Conservation (phyloP, 2,113 vertebrate species). For the Zootoca vivipara region DNA sequence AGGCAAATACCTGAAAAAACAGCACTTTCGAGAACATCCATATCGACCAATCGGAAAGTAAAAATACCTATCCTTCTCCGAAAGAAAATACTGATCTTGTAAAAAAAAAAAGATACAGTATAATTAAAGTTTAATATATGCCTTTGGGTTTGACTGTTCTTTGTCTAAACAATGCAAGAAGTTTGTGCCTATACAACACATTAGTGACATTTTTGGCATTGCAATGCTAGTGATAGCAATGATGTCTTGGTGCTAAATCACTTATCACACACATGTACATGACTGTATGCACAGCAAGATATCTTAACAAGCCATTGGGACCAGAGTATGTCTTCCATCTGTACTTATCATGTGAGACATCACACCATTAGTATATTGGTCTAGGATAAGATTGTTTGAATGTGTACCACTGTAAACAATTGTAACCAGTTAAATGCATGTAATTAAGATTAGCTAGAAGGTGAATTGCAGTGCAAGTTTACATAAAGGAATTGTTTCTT, state of each 20-base stretch:
- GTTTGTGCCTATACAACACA: slow-evolving; percentile 23
- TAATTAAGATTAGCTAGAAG: slow-evolving; percentile 20
- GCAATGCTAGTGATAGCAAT: slow-evolving; percentile 10
- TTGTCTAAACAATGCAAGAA: slow-evolving; percentile 8
- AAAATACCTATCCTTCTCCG: background rate
- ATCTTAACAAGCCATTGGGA: background rate
- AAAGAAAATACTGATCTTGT: slow-evolving; percentile 9
- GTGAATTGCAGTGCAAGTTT: background rate
- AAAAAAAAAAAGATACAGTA: slow-evolving; percentile 27
- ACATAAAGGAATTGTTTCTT: background rate
- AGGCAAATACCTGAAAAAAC: slow-evolving; percentile 29
- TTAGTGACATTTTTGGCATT: background rate
- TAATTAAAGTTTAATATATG: background rate
- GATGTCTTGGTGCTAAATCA: slow-evolving; percentile 45
- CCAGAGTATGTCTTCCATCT: background rate
- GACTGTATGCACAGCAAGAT: background rate
- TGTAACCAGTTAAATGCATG: slow-evolving; percentile 34
- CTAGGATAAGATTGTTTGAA: background rate
- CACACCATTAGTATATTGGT: slow-evolving; percentile 19
- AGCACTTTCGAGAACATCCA: background rate
- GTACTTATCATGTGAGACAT: background rate
- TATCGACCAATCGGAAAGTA: background rate
- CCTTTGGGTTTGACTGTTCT: slow-evolving; percentile 30
- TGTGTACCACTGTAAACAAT: background rate
- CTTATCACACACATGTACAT: slow-evolving; percentile 25